Base-by-base conservation (phyloP, 1,140 invertebrate genomes). In the Stegodyphus dumicola region DNA sequence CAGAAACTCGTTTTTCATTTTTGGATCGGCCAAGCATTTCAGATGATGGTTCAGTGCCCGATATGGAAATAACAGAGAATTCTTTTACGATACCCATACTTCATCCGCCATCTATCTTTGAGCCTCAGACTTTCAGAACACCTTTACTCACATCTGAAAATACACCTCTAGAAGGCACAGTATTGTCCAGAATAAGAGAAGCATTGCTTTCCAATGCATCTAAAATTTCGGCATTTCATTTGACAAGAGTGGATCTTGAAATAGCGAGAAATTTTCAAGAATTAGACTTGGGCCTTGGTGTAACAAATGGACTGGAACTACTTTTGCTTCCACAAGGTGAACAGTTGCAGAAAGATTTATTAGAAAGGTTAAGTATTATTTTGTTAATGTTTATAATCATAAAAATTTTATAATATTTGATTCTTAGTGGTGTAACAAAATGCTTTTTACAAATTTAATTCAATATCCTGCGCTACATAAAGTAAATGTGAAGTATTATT, bases 121-220 rank as follows among this genome's bases (percentile, higher is more conserved):
- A 97, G 88, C 91, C 96, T 17, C 95, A 95, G 87, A 94, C 93
- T 83, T 97, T 89, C 13, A 15, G 10, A 60, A 70, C 78, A 13
- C 7, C 49, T 11, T 18, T 87, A 11, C 66, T 98, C 54, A 95
- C 95, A 0, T 90, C 93, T 0, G 94, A 97, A 75, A 97, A 96
- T 88, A 95, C 96, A 88, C 96, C 96, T 0, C 89, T 98, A 18
- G 96, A 98, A 89, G 93, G 93, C 0, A 94, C 94, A 66, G 95
- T 95, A 0, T 91, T 98, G 49, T 93, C 95, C 88, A 94, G 93
- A 6, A 93, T 97, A 11, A 95, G 95, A 84, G 92, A 94, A 73
- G 93, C 95, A 89, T 81, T 92, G 6, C 90, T 95, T 75, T 95
- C 95, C 66, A 95, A 94, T 1, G 95, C 95, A 5, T 93, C 96